Base-by-base conservation (phyloP, 2,797 vertebrate species). In the Protonibea diacanthus region DNA sequence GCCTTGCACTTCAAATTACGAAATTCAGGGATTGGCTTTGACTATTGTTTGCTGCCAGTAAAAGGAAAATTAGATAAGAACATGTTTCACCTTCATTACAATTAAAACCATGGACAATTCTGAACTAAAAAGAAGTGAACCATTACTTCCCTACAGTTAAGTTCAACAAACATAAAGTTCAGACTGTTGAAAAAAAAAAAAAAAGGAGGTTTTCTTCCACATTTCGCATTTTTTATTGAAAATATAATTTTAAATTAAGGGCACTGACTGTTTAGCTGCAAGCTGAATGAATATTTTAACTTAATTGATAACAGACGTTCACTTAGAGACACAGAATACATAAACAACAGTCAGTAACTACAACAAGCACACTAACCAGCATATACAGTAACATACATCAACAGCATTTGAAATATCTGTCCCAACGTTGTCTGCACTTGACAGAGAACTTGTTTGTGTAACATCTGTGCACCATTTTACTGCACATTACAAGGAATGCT, bases 401-500 rank as follows among this genome's bases (percentile, higher is more conserved):
- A 38, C 33, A 66, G 55, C 18, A 23, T 70, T 56, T 81, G 18
- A 82, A 88, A 89, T 74, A 47, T 78, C 45, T 60, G 4, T 61
- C 2, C 40, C 20, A 58, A 62, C 27, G 65, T 59, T 51, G 27
- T 38, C 42, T n/a, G 15, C 40, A 70, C 49, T 58, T 20, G 65
- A 73, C 27, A 80, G 81, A 89, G 78, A 90, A 86, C 74, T 76
- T 44, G 29, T 72, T 57, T 74, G 12, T 74, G 85, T 90, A 89
- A 88, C 88, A 88, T 76, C n/a, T 66, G 29, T 48, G 63, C 27
- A 74, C 33, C 52, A 17, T 61, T 11, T 53, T 13, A 42, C 44
- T 47, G 63, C 42, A 47, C 29, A 10, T 45, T 27, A 21, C 6
- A 65, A 52, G 13, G 29, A 27, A 58, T 55, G 47, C 1, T 51